phyloP scores from a whole-genome alignment of 2,797 vertebrate genomes.

The Thunnus albacares region DNA sequence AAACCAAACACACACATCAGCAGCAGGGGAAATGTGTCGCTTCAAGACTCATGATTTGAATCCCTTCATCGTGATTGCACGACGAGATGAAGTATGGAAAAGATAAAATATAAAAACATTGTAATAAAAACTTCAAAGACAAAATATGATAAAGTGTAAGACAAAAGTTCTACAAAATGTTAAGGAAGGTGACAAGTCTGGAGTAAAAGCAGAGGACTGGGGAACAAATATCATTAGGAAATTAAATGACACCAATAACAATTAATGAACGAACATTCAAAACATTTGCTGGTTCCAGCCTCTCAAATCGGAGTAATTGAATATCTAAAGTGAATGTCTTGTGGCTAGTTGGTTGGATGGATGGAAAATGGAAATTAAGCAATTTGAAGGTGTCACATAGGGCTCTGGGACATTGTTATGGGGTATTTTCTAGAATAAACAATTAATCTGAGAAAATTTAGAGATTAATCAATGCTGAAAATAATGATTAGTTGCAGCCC shows the following conservation, averaged over 20 bases:
- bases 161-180: neutral
- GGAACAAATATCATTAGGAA: slow-evolving; percentile 2
- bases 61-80: neutral
- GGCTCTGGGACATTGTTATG: neutral
- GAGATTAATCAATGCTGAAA: no score
- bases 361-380: neutral
- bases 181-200: slow-evolving; percentile 33
- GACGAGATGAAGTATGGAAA: neutral
- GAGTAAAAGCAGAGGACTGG: slow-evolving; percentile 1
- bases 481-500: no score
- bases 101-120: neutral
- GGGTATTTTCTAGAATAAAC: neutral
- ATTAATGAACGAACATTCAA: neutral
- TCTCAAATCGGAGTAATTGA: neutral
- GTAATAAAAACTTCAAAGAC: neutral
- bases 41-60: neutral
- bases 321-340: neutral
- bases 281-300: neutral
- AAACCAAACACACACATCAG: slow-evolving; percentile 6
- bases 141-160: neutral
- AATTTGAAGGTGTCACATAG: no score
- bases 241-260: slow-evolving; percentile 5
- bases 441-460: no score
- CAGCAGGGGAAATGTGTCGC: slow-evolving; percentile 18
- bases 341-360: neutral